Evolutionary conservation across 2,113 vertebrate species (phyloP).

Genomic region (Melanerpes aurifrons): DNA sequence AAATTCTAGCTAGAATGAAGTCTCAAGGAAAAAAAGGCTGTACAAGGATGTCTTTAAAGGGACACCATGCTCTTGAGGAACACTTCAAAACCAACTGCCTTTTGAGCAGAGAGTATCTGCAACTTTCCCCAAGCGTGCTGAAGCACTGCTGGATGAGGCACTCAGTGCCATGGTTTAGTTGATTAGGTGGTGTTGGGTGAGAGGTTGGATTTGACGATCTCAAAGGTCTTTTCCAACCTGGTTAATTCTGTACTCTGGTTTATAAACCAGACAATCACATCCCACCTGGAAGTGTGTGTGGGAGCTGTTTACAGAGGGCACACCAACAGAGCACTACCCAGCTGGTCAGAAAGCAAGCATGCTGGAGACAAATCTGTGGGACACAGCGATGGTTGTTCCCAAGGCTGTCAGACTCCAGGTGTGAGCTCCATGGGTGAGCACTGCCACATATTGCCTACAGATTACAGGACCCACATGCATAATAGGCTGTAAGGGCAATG

Average conservation of each 20-base stretch:
- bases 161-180: too few species aligned
- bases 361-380: neutral
- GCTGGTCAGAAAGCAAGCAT: neutral
- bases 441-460: neutral
- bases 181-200: too few species aligned
- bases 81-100: neutral
- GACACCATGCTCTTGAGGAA: neutral
- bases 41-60: neutral
- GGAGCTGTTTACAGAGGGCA: neutral
- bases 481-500: rapidly evolving
- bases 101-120: neutral
- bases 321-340: neutral
- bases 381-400: neutral
- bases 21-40: neutral
- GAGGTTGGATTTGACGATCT: too few species aligned
- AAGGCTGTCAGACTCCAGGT: neutral
- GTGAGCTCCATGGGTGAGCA: neutral
- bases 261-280: neutral
- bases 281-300: neutral
- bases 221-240: too few species aligned
- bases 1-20: neutral
- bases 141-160: neutral
- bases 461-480: rapidly evolving
- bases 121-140: rapidly evolving
- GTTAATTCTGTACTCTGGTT: neutral